Percentiles rank a stretch among this genome's conserved stretches.
phyloP scores from a whole-genome alignment of 2,113 vertebrate species.

The Planiliza haematocheilus region DNA sequence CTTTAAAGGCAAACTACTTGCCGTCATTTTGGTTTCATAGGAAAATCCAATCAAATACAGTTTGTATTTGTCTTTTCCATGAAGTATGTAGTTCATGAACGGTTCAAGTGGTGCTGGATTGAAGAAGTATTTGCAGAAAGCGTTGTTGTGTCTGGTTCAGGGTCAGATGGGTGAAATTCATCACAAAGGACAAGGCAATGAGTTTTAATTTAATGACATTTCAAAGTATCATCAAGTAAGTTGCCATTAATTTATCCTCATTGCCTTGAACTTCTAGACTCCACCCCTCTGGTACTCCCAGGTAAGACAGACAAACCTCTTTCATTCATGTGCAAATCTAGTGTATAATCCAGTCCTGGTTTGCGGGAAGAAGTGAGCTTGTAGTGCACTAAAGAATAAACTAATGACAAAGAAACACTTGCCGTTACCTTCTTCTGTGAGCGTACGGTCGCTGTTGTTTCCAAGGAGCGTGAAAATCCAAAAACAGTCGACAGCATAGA shows the following conservation, averaged over 20 bases:
- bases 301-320: conserved; percentile 37
- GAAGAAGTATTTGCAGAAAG: conserved; percentile 37
- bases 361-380: neutral
- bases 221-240: neutral
- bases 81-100: neutral
- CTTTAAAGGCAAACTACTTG: neutral
- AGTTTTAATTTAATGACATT: neutral
- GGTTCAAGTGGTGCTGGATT: conserved; percentile 21
- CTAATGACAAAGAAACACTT: conserved; percentile 39
- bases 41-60: conserved; percentile 48
- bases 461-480: conserved; percentile 70
- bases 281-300: neutral
- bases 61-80: conserved; percentile 58
- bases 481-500: conserved; percentile 63
- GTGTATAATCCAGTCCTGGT: conserved; percentile 33
- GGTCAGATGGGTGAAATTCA: conserved; percentile 11
- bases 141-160: neutral
- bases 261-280: neutral
- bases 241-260: neutral
- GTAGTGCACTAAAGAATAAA: conserved; percentile 6
- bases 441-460: conserved; percentile 68
- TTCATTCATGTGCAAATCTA: conserved; percentile 29
- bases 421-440: conserved; percentile 75
- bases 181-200: neutral
- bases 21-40: neutral